Base-by-base conservation (phyloP, 2,113 vertebrate genomes). In the Montifringilla adamsi region DNA sequence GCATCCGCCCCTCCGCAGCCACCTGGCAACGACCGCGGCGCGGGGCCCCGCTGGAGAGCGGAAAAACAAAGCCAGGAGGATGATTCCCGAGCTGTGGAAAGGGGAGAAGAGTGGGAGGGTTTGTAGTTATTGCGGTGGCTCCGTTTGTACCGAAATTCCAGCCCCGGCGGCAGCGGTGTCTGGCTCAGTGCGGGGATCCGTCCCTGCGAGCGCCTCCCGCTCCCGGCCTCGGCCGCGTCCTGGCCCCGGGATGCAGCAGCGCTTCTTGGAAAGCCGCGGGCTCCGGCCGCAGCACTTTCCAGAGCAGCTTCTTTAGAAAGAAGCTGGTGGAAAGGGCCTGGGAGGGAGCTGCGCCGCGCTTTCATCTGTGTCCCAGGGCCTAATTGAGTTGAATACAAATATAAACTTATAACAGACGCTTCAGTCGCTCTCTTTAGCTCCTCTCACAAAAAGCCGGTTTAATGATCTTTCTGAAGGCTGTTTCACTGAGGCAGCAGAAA, bases 401-500 rank as follows among this genome's bases (percentile, higher is more conserved):
- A 97, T 95, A 96, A 96, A 96, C 96, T 96, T 93, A 86, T 74
- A 97, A 90, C 96, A 97, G 94, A 96, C 96, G 72, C 93, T 95
- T 89, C 28, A 14, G 94, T 94, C 87, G 44, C 92, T 97, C 92
- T 78, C 89, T 97, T 95, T 66, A 93, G 95, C 94, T 96, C 44
- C 64, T 37, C 92, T 89, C 92, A 90, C 93, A 87, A 92, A 97
- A 97, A 95, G 80, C 37, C 5, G 2, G 89, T 93, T 97, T 97
- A 97, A 97, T 96, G 97, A 96, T 97, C 95, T 94, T 96, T 96
- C 93, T 94, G 96, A 96, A 94, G 94, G 87, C 92, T 90, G 94
- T 96, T 97, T 96, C 91, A 97, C 92, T 96, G 96, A 97, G 92
- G 95, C 96, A 96, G 95, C 97, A 96, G 95, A 96, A 96, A 94